Conservation (phyloP, 2,888 invertebrate species). For the Hylaea fasciaria region DNA sequence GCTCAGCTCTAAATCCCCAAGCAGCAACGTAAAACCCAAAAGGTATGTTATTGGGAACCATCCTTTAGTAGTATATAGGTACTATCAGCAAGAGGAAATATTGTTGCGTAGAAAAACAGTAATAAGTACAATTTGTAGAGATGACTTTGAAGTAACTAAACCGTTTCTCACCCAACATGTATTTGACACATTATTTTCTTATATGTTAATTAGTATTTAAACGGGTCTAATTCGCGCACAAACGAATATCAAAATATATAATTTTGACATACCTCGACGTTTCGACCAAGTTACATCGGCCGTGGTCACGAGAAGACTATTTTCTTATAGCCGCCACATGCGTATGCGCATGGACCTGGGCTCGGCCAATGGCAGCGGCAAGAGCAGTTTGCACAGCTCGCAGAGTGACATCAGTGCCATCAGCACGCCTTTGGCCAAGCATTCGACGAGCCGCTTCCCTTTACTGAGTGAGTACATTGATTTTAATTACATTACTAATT, state of each 20-base stretch:
- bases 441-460: constrained; percentile 77
- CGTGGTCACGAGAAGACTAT: no score
- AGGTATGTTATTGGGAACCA: constrained; percentile 57
- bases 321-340: constrained; percentile 74
- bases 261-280: no score
- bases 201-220: no score
- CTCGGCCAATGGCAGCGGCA: constrained; percentile 82
- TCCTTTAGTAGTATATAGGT: background rate
- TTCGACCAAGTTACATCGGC: no score
- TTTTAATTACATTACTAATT: no score
- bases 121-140: background rate
- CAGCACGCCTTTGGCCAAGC: constrained; percentile 83
- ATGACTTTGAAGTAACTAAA: background rate
- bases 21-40: constrained; percentile 77
- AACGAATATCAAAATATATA: no score
- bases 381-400: constrained; percentile 87
- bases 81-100: no score
- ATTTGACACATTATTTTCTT: constrained; percentile 20
- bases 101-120: no score
- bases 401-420: constrained; percentile 88
- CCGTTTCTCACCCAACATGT: no score
- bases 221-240: no score
- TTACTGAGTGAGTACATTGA: constrained; percentile 66
- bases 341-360: constrained; percentile 83
- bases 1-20: constrained; percentile 76